Evolutionary conservation across 2,888 invertebrate genomes (phyloP), one percentile per base, ranked within the genome.

Genomic region (Trissoscelio sp.): DNA sequence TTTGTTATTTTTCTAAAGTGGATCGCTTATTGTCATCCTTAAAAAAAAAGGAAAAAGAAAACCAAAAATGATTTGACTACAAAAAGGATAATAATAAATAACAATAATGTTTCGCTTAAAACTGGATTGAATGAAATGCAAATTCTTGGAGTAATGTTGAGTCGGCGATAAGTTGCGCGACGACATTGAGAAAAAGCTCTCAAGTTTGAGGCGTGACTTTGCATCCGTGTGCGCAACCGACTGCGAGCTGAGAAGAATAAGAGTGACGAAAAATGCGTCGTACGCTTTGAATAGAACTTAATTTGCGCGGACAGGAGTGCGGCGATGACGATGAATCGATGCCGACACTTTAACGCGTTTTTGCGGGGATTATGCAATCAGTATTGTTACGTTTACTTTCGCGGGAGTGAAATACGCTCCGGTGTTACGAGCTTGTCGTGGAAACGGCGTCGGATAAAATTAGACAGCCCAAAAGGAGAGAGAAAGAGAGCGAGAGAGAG

Each of bases 381-480:
- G 79, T 79, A 79, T 79, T 79, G 79, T 79, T 72, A 72, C 44
- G 60, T 79, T 72, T 67, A 79, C 58, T 67, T 44, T 39, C 18
- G 51, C 34, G 37, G 34, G 31, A 44, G 69, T 37, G 55, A 69
- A 62, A 66, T 22, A n/a, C n/a, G 51, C 28, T 24, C 51, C 55
- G 7, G 34, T 42, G 46, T 70, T 64, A 73, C 34, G 64, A 64
- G 73, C 53, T 73, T 53, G 34, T 72, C 22, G 58, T 12, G 55
- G 12, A 44, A 55, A 44, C 16, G 7, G n/a, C 58, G 53, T 66
- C 48, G 39, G 55, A 44, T 24, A 18, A 69, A 67, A 69, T 60
- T 60, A 58, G 46, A 60, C 37, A 14, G 46, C 24, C 48, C 57
- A 3, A 31, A 31, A 28, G n/a, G n/a, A n/a, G n/a, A n/a, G n/a